Conservation (phyloP, 1,140 invertebrate genomes). For the Drosophila quadrilineata region DNA sequence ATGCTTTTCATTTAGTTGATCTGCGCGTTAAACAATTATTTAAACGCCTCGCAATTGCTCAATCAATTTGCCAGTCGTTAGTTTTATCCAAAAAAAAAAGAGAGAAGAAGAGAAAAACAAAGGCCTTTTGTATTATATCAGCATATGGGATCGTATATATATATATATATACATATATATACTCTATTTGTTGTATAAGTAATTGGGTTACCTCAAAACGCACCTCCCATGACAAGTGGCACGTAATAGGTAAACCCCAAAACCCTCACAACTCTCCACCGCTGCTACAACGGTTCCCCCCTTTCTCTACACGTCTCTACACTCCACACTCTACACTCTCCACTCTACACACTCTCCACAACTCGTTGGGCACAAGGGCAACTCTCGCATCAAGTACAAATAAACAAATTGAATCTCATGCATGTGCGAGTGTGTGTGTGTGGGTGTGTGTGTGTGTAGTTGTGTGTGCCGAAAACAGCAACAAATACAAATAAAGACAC, state of each 20-base stretch:
- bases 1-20: conserved; percentile 9
- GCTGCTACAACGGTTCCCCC: too few relatives aligned
- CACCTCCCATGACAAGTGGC: conserved; percentile 11
- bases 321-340: too few relatives aligned
- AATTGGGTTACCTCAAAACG: conserved; percentile 19
- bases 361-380: conserved; percentile 30
- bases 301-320: background rate
- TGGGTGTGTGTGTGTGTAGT: too few relatives aligned
- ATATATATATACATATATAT: too few relatives aligned
- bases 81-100: too few relatives aligned
- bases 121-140: too few relatives aligned
- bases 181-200: conserved; percentile 1
- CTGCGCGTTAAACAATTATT: conserved; percentile 9
- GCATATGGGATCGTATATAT: background rate
- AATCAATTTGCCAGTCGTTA: conserved; percentile 10
- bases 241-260: conserved; percentile 6
- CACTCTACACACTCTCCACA: too few relatives aligned
- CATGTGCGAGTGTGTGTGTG: too few relatives aligned
- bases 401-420: conserved; percentile 61
- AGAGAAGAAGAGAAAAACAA: too few relatives aligned
- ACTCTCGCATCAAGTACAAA: conserved; percentile 36
- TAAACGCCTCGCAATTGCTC: conserved; percentile 22
- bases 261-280: background rate
- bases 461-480: too few relatives aligned
- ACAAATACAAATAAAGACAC: conserved; percentile 27